Evolutionary conservation across 2,113 vertebrate species (phyloP).

Genomic region (Brachirus orientalis): DNA sequence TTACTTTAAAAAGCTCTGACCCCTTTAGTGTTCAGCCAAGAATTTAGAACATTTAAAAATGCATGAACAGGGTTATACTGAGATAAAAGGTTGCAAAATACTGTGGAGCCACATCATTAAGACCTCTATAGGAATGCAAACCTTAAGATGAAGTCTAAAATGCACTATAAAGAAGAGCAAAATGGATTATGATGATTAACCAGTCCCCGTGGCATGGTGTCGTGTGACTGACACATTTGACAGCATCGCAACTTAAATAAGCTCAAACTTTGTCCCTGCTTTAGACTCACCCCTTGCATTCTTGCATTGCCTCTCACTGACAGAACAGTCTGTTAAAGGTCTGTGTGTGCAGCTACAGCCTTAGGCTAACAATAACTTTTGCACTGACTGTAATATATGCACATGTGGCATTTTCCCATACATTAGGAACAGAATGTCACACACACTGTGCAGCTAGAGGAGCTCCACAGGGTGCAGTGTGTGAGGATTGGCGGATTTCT

Average conservation of each 20-base stretch:
- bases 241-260: not conserved
- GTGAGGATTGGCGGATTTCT: not conserved
- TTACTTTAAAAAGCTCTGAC: too few species aligned
- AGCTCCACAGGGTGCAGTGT: slow-evolving; percentile 17
- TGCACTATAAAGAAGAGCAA: too few species aligned
- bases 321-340: slow-evolving; percentile 46
- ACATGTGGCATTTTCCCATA: slow-evolving; percentile 59
- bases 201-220: not conserved
- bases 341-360: slow-evolving; percentile 26
- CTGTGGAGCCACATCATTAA: too few species aligned
- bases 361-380: slow-evolving; percentile 40
- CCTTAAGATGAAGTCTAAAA: too few species aligned
- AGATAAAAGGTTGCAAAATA: too few species aligned
- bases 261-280: slow-evolving; percentile 1
- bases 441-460: slow-evolving; percentile 45
- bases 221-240: not conserved
- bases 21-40: too few species aligned
- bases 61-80: too few species aligned
- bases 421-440: slow-evolving; percentile 60
- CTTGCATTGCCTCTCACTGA: not conserved
- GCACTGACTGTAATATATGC: slow-evolving; percentile 46
- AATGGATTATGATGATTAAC: not conserved
- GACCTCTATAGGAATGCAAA: too few species aligned
- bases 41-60: too few species aligned
- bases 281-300: not conserved